Conservation (phyloP, 2,797 vertebrate genomes). For the Siniperca obscura region DNA sequence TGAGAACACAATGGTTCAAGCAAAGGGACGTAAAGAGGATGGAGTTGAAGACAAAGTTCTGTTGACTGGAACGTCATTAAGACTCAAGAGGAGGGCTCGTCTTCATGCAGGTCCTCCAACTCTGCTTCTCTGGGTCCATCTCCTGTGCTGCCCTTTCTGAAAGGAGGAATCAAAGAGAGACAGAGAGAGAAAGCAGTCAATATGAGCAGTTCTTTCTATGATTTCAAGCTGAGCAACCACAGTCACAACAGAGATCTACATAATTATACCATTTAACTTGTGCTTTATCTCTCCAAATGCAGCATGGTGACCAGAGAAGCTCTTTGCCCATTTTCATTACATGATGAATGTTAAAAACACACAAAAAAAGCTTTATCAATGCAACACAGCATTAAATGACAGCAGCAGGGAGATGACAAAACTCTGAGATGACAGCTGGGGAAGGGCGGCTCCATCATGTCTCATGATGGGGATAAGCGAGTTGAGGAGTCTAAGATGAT, state of each 20-base stretch:
- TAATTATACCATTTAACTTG: not conserved
- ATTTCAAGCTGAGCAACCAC: not conserved
- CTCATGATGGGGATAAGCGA: conserved; percentile 42
- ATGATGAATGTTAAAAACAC: conserved; percentile 28
- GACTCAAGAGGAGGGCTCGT: conserved; percentile 90
- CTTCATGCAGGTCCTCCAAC: conserved; percentile 93
- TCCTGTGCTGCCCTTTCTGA: conserved; percentile 91
- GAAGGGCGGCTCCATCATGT: conserved; percentile 21
- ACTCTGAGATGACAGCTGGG: conserved; percentile 30
- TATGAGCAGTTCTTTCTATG: not conserved
- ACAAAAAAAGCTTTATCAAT: conserved; percentile 26
- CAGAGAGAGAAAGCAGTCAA: not conserved
- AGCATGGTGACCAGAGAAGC: not conserved
- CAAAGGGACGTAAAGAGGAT: conserved; percentile 10
- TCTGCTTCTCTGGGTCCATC: conserved; percentile 90
- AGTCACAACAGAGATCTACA: not conserved
- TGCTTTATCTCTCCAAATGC: conserved; percentile 8
- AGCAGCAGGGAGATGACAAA: conserved; percentile 32
- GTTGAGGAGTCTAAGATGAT: conserved; percentile 43
- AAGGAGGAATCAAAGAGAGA: conserved; percentile 11
- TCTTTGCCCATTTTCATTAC: not conserved
- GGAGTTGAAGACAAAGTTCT: conserved; percentile 25
- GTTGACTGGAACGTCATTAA: conserved; percentile 2
- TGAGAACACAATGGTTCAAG: conserved; percentile 22
- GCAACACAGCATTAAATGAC: conserved; percentile 38